These are phyloP conservation scores for Triplophysa bombifrons DNA, from an alignment of 2,797 vertebrate genomes.

Conservation along the genomic window DNA sequence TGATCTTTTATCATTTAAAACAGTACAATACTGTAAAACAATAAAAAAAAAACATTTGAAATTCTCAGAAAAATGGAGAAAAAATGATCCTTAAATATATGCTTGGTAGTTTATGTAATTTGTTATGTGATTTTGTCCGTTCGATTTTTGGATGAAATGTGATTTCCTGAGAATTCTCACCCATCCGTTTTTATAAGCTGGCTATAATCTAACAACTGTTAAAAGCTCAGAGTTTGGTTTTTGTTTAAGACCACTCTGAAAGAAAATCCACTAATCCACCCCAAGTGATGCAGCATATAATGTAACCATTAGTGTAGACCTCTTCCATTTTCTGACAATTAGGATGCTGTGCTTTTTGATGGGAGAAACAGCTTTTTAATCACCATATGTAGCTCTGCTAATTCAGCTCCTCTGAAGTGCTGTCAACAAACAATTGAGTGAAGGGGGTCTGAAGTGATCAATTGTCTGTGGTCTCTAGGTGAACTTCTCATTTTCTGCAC, in stretches of 20 bases:
- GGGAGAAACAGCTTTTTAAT: conserved; percentile 69
- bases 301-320: conserved; percentile 54
- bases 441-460: conserved; percentile 77
- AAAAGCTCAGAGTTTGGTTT: conserved; percentile 29
- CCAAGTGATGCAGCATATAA: conserved; percentile 57
- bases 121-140: no score
- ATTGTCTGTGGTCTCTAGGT: conserved; percentile 72
- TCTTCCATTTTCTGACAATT: conserved; percentile 58
- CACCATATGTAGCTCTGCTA: conserved; percentile 70
- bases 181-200: not conserved
- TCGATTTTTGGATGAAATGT: not conserved
- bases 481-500: conserved; percentile 73
- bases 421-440: conserved; percentile 78
- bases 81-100: no score
- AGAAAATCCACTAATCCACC: conserved; percentile 46
- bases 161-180: not conserved
- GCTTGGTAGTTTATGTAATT: no score
- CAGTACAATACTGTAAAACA: not conserved
- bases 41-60: not conserved
- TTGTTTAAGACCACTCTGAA: conserved; percentile 15
- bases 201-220: not conserved
- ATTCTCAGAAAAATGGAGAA: no score
- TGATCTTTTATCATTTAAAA: no score
- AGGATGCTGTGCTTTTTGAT: conserved; percentile 57
- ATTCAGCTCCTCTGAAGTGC: conserved; percentile 75